Evolutionary conservation across 2,113 vertebrate genomes (phyloP).

Genomic region (Halcyon senegalensis): DNA sequence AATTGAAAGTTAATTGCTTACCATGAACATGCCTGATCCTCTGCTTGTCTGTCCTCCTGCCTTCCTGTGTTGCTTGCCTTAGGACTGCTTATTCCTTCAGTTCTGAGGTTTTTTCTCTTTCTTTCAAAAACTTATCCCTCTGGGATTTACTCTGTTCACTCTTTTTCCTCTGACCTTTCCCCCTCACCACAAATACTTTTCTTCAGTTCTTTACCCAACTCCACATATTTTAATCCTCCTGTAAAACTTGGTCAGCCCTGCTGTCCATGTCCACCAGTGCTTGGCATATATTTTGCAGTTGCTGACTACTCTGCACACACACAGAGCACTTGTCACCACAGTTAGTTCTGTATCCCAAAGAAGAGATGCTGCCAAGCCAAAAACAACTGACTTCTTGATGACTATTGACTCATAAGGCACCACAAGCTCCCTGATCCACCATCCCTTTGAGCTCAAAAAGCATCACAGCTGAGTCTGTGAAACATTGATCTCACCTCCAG

Average conservation of each 20-base stretch:
- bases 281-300: neutral
- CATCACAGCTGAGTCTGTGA: neutral
- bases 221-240: neutral
- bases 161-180: neutral
- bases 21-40: neutral
- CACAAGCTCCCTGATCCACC: neutral
- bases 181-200: fast-evolving
- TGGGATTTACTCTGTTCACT: neutral
- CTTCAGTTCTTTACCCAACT: neutral
- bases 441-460: neutral
- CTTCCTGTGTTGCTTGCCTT: neutral
- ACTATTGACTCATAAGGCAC: neutral
- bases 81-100: neutral
- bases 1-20: neutral
- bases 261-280: neutral
- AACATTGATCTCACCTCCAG: constrained; percentile 30
- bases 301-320: neutral
- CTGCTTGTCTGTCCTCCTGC: neutral
- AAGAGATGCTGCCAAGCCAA: neutral
- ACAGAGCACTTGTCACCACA: neutral
- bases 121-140: neutral
- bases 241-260: neutral
- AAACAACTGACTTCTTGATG: neutral
- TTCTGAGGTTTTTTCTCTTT: neutral
- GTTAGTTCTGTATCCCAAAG: neutral